Base-by-base conservation (phyloP, 2,797 vertebrate species). In the Channallabes apus region DNA sequence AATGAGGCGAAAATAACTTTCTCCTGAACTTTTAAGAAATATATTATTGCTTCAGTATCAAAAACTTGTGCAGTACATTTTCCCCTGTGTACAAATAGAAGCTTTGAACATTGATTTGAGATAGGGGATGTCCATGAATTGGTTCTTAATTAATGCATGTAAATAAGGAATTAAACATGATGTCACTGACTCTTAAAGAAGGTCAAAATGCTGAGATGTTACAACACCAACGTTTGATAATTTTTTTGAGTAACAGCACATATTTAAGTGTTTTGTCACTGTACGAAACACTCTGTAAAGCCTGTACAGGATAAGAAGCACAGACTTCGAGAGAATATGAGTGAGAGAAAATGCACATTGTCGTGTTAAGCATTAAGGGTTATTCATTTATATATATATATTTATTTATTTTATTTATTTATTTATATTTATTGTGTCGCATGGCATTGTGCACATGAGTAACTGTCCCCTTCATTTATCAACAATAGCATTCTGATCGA, bases 1-100 rank as follows among this genome's bases (percentile, higher is more conserved):
- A 79, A 86, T 35, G 73, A 83, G 61, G 80, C 61, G 62, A 46
- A 29, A 56, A 56, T 17, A 75, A 32, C 32, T 59, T 54, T 77
- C 3, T 2, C 29, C 29, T 59, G 54, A 77, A 77, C 75, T 35
- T 59, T 77, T 77, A 12, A 35, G 35, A 77, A 59, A 59, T 77
- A 76, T 77, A 35, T 59, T 77, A 78, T 59, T 77, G 29, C 29
- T 77, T 22, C 51, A 54, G 46, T 54, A 56, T 29, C 3, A 27
- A 35, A 58, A 78, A 35, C 29, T 35, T 77, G 27, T 38, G 18
- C 56, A 61, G 56, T 24, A 78, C 22, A 15, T 24, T 46, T 12
- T 11, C 2, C 8, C n/a, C 56, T 56, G 17, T 32, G 18, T 22
- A 76, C 27, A 58, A 41, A 41, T 71, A 41, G 24, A 73, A 76